Evolutionary conservation across 1,140 invertebrate genomes (phyloP), one percentile per base, ranked within the genome.

Genomic region (Protaetia brevitarsis): DNA sequence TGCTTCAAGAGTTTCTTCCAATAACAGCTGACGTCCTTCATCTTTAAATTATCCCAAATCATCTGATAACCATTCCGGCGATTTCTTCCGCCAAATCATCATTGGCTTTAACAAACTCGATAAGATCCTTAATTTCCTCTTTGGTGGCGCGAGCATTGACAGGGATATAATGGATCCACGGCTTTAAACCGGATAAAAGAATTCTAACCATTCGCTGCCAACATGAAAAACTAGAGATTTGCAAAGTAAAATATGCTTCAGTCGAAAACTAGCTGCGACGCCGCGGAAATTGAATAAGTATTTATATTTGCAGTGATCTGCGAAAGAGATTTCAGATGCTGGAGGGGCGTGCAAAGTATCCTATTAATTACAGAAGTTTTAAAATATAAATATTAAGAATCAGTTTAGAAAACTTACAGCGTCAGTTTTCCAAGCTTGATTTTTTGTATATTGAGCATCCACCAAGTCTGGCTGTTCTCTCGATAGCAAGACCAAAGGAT

Each of bases 361-460:
- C 86, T 94, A 76, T n/a, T n/a, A n/a, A n/a, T n/a, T n/a, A n/a
- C n/a, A n/a, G n/a, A 10, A n/a, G 36, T 23, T 56, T 19, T n/a
- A 23, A 56, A 5, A 56, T n/a, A n/a, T n/a, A 56, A 56, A 19
- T 5, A n/a, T 16, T 2, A 51, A 16, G 21, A 51, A 51, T 16
- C n/a, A 16, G 1, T 19, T 11, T 51, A 16, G n/a, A 2, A 34
- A 60, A 75, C 74, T 79, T 82, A 90, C 89, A 66, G 85, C 84
- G 70, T 93, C 87, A 28, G 95, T 97, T 79, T 94, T 97, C 96
- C 96, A 99, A 0, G 96, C 96, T 83, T 99, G 96, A 82, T 99
- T 99, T 80, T 97, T 98, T 0, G 96, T 98, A 78, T 97, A 98
- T 67, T 92, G 85, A 6, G 96, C 96, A 84, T 97, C 92, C 16